These are phyloP conservation scores for Canis aureus DNA, from an alignment of 2,113 vertebrate genomes.

Conservation along the genomic window DNA sequence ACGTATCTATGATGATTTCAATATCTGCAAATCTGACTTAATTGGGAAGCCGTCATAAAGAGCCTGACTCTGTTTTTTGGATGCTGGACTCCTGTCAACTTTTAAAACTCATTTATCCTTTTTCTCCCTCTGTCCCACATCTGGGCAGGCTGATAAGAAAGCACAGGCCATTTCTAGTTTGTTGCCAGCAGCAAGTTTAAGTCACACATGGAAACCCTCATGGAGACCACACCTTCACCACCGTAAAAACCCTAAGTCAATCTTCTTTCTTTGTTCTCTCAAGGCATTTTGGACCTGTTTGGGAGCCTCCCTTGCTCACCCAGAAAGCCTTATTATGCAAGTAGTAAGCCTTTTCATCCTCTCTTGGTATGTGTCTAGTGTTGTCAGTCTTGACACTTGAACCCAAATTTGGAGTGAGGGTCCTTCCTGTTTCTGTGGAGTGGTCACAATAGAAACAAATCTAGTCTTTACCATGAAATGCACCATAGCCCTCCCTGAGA, in stretches of 20 bases:
- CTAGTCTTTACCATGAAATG: background rate
- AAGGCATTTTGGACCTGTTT: background rate
- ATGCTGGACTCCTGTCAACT: background rate
- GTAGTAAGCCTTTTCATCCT: background rate
- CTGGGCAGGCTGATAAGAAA: background rate
- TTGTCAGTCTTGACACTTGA: background rate
- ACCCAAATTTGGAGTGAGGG: background rate
- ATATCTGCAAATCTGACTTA: background rate
- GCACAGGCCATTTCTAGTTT: background rate
- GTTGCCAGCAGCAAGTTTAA: background rate
- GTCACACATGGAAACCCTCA: background rate
- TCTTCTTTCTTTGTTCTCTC: background rate
- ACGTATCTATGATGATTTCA: background rate
- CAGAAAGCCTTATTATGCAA: background rate
- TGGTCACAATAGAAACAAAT: background rate
- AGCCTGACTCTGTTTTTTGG: background rate
- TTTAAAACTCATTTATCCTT: background rate
- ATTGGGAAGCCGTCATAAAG: background rate
- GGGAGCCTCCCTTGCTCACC: no score
- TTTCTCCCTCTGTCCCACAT: no score
- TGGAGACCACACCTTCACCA: background rate
- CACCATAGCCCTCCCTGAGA: background rate
- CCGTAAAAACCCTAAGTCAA: background rate
- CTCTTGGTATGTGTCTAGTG: fast-evolving
- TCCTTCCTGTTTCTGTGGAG: background rate